Evolutionary conservation across 2,113 vertebrate genomes (phyloP).

Genomic region (Todiramphus chloris): DNA sequence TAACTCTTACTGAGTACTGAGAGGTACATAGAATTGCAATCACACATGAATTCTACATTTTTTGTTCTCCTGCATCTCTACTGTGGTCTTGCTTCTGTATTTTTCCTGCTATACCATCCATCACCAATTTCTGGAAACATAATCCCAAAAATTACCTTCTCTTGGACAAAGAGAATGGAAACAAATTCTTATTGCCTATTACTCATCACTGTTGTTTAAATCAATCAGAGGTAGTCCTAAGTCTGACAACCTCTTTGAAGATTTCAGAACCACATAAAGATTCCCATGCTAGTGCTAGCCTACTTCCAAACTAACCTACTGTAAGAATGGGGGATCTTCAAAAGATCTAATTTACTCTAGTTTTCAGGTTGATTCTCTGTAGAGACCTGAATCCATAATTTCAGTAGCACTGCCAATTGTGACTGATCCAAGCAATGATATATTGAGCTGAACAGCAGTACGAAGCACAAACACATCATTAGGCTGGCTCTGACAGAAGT

Average conservation of each 20-base stretch:
- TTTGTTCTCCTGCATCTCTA: background rate
- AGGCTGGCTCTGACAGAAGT: conserved; percentile 27
- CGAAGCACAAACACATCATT: conserved; percentile 1
- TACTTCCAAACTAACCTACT: background rate
- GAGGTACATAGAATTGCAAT: background rate
- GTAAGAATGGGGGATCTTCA: background rate
- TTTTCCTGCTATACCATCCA: background rate
- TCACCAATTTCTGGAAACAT: background rate
- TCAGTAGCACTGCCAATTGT: background rate
- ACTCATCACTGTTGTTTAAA: background rate
- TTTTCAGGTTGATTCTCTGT: background rate
- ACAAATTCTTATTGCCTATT: background rate
- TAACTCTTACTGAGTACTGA: background rate
- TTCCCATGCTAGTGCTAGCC: background rate
- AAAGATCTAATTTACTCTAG: background rate
- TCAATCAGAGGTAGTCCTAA: background rate
- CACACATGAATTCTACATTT: background rate
- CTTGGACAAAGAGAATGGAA: background rate
- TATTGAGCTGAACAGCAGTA: background rate
- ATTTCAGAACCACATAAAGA: background rate
- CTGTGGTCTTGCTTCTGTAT: background rate
- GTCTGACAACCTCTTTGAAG: background rate
- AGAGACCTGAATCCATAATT: background rate
- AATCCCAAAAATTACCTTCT: background rate
- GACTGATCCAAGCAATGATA: background rate